Evolutionary conservation across 2,888 invertebrate genomes (phyloP).

Genomic region (Apocheima hispidaria): DNA sequence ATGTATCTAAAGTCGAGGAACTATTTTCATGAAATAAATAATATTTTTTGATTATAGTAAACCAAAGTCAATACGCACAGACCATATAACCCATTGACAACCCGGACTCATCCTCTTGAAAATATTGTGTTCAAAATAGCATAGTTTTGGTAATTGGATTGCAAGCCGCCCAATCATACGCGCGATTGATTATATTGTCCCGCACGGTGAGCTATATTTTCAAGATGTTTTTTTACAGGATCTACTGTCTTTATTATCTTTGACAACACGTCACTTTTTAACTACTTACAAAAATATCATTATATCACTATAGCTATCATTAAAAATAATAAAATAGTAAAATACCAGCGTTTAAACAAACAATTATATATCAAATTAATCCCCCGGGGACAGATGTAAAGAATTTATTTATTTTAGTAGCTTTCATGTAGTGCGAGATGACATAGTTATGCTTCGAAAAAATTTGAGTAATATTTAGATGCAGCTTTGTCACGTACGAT

Average conservation of each 20-base stretch:
- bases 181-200: no score
- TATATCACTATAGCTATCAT: conserved; percentile 9
- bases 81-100: no score
- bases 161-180: no score
- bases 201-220: no score
- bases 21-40: neutral
- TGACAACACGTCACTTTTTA: neutral
- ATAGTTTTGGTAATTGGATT: no score
- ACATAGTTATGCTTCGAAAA: conserved; percentile 42
- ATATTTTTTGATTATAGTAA: neutral
- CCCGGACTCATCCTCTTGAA: no score
- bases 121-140: no score
- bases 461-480: conserved; percentile 23
- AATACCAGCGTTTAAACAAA: conserved; percentile 33
- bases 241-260: no score
- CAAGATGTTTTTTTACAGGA: no score
- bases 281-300: conserved; percentile 9
- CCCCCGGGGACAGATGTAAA: conserved; percentile 32
- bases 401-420: conserved; percentile 34
- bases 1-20: no score
- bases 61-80: conserved; percentile 1
- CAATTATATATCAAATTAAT: conserved; percentile 40
- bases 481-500: conserved; percentile 2
- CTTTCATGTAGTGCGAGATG: conserved; percentile 37
- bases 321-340: conserved; percentile 22